Evolutionary conservation across 1,140 invertebrate genomes (phyloP).

Genomic region (Uloborus diversus): DNA sequence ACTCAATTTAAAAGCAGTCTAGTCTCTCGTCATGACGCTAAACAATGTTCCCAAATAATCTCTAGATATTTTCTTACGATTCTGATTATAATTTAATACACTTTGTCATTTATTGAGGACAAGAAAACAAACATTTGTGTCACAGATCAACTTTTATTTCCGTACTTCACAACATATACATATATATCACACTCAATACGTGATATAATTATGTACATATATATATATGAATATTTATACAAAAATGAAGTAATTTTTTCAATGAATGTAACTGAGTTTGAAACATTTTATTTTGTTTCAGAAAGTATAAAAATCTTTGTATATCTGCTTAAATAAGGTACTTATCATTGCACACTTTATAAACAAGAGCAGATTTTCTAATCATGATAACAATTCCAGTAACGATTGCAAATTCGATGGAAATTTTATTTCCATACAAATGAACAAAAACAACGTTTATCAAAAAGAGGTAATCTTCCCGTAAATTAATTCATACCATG

Average conservation of each 20-base stretch:
- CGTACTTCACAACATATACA: constrained; percentile 50
- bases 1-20: no score
- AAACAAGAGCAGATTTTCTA: not conserved
- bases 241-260: constrained; percentile 38
- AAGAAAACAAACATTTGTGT: not conserved
- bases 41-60: no score
- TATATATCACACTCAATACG: constrained; percentile 46
- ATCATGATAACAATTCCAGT: not conserved
- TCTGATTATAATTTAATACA: no score
- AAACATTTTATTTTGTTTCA: not conserved
- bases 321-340: not conserved
- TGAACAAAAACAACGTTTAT: not conserved
- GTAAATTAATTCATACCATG: not conserved
- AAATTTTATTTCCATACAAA: not conserved
- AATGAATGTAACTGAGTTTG: not conserved
- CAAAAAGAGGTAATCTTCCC: not conserved
- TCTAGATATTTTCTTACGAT: no score
- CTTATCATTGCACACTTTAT: constrained; percentile 34
- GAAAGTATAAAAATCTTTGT: not conserved
- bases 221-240: constrained; percentile 48
- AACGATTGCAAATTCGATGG: not conserved
- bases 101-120: no score
- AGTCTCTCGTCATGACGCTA: no score
- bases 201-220: constrained; percentile 50
- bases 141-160: constrained; percentile 52